phyloP scores from a whole-genome alignment of 2,113 vertebrate species.

The Marmota flaviventris region DNA sequence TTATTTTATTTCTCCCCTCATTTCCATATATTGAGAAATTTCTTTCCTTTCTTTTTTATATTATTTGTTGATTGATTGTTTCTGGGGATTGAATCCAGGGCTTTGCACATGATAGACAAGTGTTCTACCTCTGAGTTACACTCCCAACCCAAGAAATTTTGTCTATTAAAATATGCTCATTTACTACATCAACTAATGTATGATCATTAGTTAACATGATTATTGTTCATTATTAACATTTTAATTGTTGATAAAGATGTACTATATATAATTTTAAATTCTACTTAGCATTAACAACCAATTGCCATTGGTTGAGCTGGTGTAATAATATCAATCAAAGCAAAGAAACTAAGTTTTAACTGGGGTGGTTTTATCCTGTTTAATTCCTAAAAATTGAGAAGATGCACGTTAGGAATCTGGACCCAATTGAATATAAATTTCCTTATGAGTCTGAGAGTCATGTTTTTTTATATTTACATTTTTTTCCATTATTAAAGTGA shows the following conservation, averaged over 20 bases:
- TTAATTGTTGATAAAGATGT: constrained; percentile 20
- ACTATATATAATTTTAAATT: neutral
- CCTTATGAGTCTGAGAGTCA: neutral
- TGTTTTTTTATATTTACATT: neutral
- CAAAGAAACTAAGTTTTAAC: neutral
- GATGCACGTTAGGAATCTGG: neutral
- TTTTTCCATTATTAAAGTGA: neutral
- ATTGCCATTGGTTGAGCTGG: neutral
- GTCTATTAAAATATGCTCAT: neutral
- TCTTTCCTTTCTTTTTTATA: neutral
- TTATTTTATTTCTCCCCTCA: neutral
- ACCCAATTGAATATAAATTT: neutral
- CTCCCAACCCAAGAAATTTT: neutral
- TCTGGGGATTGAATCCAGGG: neutral
- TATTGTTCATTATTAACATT: neutral
- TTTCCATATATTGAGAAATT: constrained; percentile 11
- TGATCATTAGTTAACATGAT: neutral
- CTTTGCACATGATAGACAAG: neutral
- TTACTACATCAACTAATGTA: neutral
- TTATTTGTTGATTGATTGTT: neutral
- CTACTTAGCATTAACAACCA: constrained; percentile 16
- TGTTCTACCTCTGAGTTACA: neutral
- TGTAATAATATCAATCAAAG: neutral
- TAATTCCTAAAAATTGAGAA: neutral
- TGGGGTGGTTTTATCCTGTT: neutral